A percentile compares a stretch with the other conserved stretches of the same genome.
Evolutionary conservation across 1,140 invertebrate genomes (phyloP).

Genomic region (Magallana angulata): DNA sequence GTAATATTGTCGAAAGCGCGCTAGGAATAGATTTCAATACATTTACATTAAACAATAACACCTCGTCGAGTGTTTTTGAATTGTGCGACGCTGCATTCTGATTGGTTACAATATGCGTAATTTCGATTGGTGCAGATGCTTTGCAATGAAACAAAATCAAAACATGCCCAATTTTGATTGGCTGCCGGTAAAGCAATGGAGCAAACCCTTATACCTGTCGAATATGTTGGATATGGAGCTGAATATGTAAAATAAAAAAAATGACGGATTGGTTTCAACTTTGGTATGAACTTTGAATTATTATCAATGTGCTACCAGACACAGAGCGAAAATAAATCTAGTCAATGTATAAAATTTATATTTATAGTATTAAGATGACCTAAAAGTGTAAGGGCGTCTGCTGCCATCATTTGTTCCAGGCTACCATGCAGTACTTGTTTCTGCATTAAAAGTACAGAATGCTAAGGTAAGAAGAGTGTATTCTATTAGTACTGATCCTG

Average conservation of each 20-base stretch:
- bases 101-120: neutral
- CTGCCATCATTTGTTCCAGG: neutral
- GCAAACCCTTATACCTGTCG: neutral
- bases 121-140: neutral
- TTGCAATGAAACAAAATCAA: neutral
- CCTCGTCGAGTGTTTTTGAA: constrained; percentile 7
- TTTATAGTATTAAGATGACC: neutral
- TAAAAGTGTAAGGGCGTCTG: neutral
- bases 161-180: neutral
- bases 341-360: neutral
- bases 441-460: no score
- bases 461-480: no score
- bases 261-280: constrained; percentile 28
- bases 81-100: neutral
- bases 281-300: constrained; percentile 6
- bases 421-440: neutral
- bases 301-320: neutral
- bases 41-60: constrained; percentile 4
- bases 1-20: constrained; percentile 6
- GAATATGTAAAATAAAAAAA: neutral
- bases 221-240: no score
- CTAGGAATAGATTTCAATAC: constrained; percentile 31
- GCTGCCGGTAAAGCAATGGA: neutral
- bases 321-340: constrained; percentile 28
- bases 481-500: no score